Conservation (phyloP, 2,797 vertebrate species). For the Allobates femoralis region DNA sequence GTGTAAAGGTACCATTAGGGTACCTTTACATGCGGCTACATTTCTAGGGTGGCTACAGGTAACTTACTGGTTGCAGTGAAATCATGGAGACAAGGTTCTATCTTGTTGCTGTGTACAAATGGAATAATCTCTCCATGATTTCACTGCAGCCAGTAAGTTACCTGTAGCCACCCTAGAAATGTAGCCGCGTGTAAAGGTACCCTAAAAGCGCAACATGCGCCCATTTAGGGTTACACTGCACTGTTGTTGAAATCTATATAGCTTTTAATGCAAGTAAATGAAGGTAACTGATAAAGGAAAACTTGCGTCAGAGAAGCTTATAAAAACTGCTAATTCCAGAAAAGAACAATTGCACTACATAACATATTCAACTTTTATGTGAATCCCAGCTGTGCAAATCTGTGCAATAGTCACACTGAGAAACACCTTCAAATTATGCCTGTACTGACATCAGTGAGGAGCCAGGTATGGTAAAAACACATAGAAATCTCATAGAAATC, state of each 20-base stretch:
- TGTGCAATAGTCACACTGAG: constrained; percentile 9
- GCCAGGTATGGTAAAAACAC: constrained; percentile 24
- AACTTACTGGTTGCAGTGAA: too few relatives aligned
- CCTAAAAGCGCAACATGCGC: neutral
- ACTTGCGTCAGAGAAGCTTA: neutral
- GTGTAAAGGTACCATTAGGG: too few relatives aligned
- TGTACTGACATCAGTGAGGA: neutral
- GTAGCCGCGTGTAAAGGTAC: too few relatives aligned
- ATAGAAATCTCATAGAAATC: neutral
- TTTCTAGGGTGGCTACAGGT: too few relatives aligned
- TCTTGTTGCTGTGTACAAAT: too few relatives aligned
- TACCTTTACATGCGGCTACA: too few relatives aligned
- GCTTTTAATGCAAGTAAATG: neutral
- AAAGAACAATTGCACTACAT: constrained; percentile 3
- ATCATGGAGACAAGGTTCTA: too few relatives aligned
- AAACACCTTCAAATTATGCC: constrained; percentile 23
- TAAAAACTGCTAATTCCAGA: neutral
- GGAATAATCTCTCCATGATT: too few relatives aligned
- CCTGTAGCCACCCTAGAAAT: too few relatives aligned
- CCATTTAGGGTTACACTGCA: neutral
- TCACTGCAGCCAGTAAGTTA: too few relatives aligned
- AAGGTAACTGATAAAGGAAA: neutral
- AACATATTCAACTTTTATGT: neutral
- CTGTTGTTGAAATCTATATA: neutral
- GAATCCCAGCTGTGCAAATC: constrained; percentile 21